Base-by-base conservation (phyloP, 2,797 vertebrate species). In the Uromys caudimaculatus region DNA sequence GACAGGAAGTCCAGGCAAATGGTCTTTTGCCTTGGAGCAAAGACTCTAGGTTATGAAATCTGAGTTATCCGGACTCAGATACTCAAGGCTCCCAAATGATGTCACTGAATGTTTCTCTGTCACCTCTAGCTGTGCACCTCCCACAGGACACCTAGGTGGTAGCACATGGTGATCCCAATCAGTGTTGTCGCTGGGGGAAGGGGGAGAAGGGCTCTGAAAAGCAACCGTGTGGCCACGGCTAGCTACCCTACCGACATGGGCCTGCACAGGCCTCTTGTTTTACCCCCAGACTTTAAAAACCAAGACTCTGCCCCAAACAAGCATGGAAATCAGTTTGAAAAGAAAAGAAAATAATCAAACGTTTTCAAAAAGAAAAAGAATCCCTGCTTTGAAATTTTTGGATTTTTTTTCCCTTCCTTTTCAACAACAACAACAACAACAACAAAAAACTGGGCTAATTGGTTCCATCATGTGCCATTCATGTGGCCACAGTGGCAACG, bases 361-460 rank as follows among this genome's bases (percentile, higher is more conserved):
- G 3, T 73, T 95, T 93, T 87, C 27, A 52, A 52, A 67, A 67
- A 91, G 27, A 93, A 71, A 67, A 64, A 91, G 21, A 95, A 76
- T 89, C 87, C n/a, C n/a, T 88, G 75, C 97, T 97, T 97, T 97
- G 97, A 97, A 97, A 96, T 62, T 98, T 97, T 91, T 92, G 69
- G 92, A 71, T 71, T 71, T 71, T 91, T 79, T 97, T 88, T 73
- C 5, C 76, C 84, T 97, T 96, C 50, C 92, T 96, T 97, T 97
- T 96, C 82, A 96, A 82, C 82, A 96, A 96, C 96, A 96, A 89
- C 14, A 69, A 69, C 75, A 96, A 83, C 77, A 96, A 96, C 97
- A 96, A 89, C 95, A 81, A 82, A 96, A 95, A 97, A 95, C 69
- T 62, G 82, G 86, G 82, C 67, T 98, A 98, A 98, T 97, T 97